phyloP scores from a whole-genome alignment of 2,888 invertebrate genomes.

The Drosophila koepferae region DNA sequence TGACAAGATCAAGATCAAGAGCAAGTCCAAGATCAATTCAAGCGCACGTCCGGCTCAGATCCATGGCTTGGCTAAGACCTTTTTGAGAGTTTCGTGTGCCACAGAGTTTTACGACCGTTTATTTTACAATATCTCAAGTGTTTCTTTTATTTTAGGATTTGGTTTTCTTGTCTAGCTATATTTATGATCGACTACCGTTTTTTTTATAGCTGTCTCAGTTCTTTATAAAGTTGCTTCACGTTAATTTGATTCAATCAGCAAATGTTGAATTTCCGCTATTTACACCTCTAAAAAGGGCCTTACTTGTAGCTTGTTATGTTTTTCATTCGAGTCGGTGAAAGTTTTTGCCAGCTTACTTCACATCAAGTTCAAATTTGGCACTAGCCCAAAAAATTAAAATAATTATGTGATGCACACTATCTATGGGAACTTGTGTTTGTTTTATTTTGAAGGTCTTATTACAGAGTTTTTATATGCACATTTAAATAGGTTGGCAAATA shows the following conservation, averaged over 20 bases:
- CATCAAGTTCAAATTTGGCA: slow-evolving; percentile 35
- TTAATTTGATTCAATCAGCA: slow-evolving; percentile 49
- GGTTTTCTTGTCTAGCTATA: slow-evolving; percentile 41
- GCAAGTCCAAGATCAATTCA: slow-evolving; percentile 62
- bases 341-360: slow-evolving; percentile 31
- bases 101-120: slow-evolving; percentile 50
- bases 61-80: slow-evolving; percentile 18
- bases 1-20: slow-evolving; percentile 78
- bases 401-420: slow-evolving; percentile 21
- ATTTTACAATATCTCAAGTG: slow-evolving; percentile 48
- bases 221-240: slow-evolving; percentile 26
- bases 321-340: slow-evolving; percentile 32
- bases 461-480: not conserved
- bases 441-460: slow-evolving; percentile 16
- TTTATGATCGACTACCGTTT: slow-evolving; percentile 60
- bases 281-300: not conserved
- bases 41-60: slow-evolving; percentile 36
- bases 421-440: not conserved
- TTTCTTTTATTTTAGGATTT: slow-evolving; percentile 17
- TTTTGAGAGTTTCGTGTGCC: slow-evolving; percentile 9
- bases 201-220: slow-evolving; percentile 29
- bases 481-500: not conserved
- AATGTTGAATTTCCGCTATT: slow-evolving; percentile 16
- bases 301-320: slow-evolving; percentile 19
- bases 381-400: slow-evolving; percentile 24